Evolutionary conservation across 2,797 vertebrate genomes (phyloP), one percentile per base, ranked within the genome.

Genomic region (Pipistrellus pipistrellus): DNA sequence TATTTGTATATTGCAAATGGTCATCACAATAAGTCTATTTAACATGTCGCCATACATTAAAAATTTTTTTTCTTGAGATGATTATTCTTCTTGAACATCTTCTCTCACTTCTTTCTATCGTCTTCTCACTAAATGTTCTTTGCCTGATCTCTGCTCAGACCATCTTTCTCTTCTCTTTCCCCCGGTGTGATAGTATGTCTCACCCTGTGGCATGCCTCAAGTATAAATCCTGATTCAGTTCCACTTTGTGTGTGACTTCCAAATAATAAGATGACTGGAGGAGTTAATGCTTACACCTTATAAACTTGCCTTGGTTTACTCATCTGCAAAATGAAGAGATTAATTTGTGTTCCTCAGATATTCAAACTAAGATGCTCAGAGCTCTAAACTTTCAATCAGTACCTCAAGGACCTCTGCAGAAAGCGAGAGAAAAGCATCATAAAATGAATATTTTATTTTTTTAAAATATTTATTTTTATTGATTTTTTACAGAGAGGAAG

Each of bases 51-150:
- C 3, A 23, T 64, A 81, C 57, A 64, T 15, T 62, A 14, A 59
- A 87, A 62, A 6, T 6, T 21, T 17, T 51, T 46, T 44, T 86
- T 73, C 62, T 93, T 73, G 12, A 55, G 30, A 73, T 13, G 46
- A 57, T 38, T 72, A 72, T 69, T 21, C 69, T 88, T 87, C 38
- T 73, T 53, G 15, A 92, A 77, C 53, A n/a, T 95, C 57, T 94
- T 76, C 82, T 75, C 32, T 66, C n/a, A 32, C 27, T 93, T 71
- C 38, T 35, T 80, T 55, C 44, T 89, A 62, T 55, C 4, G 2
- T 41, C 59, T 32, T 92, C 80, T 87, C 57, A 88, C 76, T 83
- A 69, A 84, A 68, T 6, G 32, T 44, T 73, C 41, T 87, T 85
- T 35, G 62, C 69, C 72, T 48, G 55, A 89, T 35, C 62, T 89